Base-by-base conservation (phyloP, 2,113 vertebrate genomes). In the Takifugu bimaculatus region DNA sequence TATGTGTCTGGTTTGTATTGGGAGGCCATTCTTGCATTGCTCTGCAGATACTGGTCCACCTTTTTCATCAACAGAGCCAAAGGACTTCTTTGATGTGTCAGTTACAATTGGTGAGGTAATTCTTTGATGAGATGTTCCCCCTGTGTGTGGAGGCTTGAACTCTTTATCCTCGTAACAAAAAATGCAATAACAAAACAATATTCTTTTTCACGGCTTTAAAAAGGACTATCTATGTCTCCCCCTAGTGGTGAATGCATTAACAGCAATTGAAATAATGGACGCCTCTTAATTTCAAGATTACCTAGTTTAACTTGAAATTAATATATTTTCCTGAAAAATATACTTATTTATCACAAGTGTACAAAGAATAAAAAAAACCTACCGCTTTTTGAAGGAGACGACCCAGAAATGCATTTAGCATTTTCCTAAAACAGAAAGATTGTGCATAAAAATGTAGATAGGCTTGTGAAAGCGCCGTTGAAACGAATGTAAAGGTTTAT, bases 21-120 rank as follows among this genome's bases (percentile, higher is more conserved):
- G 43, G 1, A 51, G 15, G 14, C 81, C 72, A 26, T 78, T 76
- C 10, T 79, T 63, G 39, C 62, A 69, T 50, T 55, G 79, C 11
- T 57, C 56, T 11, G 56, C 69, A 35, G 26, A 32, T 25, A 70
- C 54, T 7, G 75, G n/a, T 58, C n/a, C 49, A 51, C 5, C 39
- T 66, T 77, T 79, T 61, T 81, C 84, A 3, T 70, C 45, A 4
- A 44, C 67, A 1, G 62, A 80, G 4, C 70, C 63, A 55, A 89
- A 90, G 14, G 72, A 80, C 61, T 87, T 87, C 68, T 87, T 82
- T 6, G 80, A 73, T 50, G 63, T 56, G 44, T 75, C 77, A 44
- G 57, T 44, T 47, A 58, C 60, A 81, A 75, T 85, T 65, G 5
- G 32, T 60, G 68, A 64, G 53, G 70, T 2, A 3, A 13, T 63